Conservation (phyloP, 2,888 invertebrate genomes). For the Periphyllus acericola region DNA sequence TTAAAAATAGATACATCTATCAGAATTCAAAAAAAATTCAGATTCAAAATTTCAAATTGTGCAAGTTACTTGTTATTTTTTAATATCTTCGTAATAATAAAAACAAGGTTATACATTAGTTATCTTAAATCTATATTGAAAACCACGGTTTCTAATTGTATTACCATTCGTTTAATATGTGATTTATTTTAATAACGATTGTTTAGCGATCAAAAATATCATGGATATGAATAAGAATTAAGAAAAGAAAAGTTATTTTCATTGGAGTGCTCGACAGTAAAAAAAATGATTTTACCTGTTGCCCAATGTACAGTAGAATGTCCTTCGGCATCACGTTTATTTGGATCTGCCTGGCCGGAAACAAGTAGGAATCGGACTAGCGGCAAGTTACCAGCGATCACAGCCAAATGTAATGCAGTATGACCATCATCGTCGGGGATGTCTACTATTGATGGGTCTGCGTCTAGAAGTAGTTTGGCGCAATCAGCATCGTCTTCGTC, state of each 20-base stretch:
- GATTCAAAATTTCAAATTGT: not conserved
- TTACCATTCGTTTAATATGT: too few species aligned
- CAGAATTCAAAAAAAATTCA: too few species aligned
- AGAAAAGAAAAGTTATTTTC: too few species aligned
- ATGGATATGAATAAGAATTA: too few species aligned
- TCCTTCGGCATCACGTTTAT: constrained; percentile 90
- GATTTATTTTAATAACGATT: too few species aligned
- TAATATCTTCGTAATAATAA: too few species aligned
- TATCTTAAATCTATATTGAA: too few species aligned
- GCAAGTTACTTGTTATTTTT: not conserved
- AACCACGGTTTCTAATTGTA: too few species aligned
- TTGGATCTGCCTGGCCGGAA: constrained; percentile 88
- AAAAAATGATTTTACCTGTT: constrained; percentile 76
- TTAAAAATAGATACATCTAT: not conserved
- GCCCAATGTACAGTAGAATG: constrained; percentile 99
- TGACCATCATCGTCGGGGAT: constrained; percentile 92
- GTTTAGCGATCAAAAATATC: too few species aligned
- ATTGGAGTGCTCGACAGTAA: too few species aligned
- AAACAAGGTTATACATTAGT: too few species aligned
- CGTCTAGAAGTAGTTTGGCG: constrained; percentile 79
- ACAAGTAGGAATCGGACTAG: constrained; percentile 87
- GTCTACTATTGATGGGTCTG: constrained; percentile 86
- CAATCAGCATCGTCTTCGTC: constrained; percentile 74
- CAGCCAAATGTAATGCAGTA: constrained; percentile 93
- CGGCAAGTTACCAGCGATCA: constrained; percentile 90